Evolutionary conservation across 92 coral and sea anemone genomes (phyloP), one percentile per base, ranked within the genome.

Genomic region (Phymanthus crucifer): DNA sequence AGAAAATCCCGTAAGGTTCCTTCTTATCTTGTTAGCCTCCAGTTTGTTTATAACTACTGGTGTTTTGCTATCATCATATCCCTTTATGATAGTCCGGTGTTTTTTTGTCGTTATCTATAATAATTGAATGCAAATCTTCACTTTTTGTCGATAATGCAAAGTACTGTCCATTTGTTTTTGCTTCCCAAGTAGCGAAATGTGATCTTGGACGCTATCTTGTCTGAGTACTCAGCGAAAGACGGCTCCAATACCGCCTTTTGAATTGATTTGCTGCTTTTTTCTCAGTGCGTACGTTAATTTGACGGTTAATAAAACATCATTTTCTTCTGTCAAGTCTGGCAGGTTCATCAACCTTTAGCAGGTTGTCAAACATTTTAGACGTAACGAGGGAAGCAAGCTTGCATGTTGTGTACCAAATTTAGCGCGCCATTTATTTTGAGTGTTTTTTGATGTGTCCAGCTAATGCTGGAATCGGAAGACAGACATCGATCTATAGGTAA

Each of bases 81-180:
- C 29, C 35, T 24, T 61, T 61, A 26, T 61, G 68, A 61, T 61
- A 26, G 34, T 61, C 34, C 18, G 32, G 29, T 23, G 29, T 9
- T 54, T 57, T 14, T 54, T 61, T 27, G 33, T 29, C 68, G 68
- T 61, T 61, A 61, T 61, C 68, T 4, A 13, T 27, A 27, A 16
- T 29, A 9, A 11, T 1, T 21, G 35, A 12, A 61, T 34, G 3
- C 29, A 61, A 24, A 26, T 61, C 18, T 8, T 16, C 29, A 24
- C 18, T 27, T 61, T 61, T 61, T 61, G 16, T 61, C 35, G 68
- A 61, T 61, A 61, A 26, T 29, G 3, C 29, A 61, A 61, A 26
- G 34, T 61, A 61, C 26, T 61, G 68, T 61, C 35, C 68, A 24
- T 24, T 61, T 24, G 68, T 61, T 61, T 57, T 24, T 61, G 68